Base-by-base conservation (phyloP, 1,140 invertebrate species). In the Apis cerana region DNA sequence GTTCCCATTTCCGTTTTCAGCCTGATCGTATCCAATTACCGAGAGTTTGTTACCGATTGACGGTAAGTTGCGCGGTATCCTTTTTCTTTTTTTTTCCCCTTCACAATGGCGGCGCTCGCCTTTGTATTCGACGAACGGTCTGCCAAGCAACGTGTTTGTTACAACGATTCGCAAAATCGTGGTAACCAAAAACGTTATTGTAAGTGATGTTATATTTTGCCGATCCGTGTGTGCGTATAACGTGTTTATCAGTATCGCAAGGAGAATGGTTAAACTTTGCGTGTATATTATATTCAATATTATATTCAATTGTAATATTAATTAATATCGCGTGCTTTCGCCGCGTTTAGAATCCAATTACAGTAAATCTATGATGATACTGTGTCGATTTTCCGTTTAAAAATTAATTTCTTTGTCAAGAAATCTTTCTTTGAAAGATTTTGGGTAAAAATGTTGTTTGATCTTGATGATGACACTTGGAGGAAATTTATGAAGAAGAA, bases 221-320 rank as follows among this genome's bases (percentile, higher is more conserved):
- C 15, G 5, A 12, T 43, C 21, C 15, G 58, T 50, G 58, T 17
- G n/a, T 50, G 19, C 12, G 12, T 23, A n/a, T n/a, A 23, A 21
- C 21, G 33, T 75, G 65, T 83, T 83, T 80, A 62, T 54, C 62
- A 77, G 65, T 80, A 76, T 79, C 68, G 75, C 54, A n/a, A 21
- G 54, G 27, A 62, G 52, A 64, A 48, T 13, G 43, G 64, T 15
- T 54, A 13, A 15, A 33, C 27, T n/a, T 52, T 21, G 54, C 21
- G 33, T 7, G 5, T 43, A 43, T 43, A 7, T 7, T 86, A 85
- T 75, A 58, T 72, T 54, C 81, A 82, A 78, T 83, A 86, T 86
- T 80, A 74, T 76, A 87, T 84, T 65, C 52, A 52, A 74, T 87
- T 80, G 15, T 64, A 64, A 17, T 27, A 64, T 87, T 83, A 83